Percentiles rank a stretch among this genome's conserved stretches.
phyloP scores from a whole-genome alignment of 2,113 vertebrate genomes.

The Haemorhous mexicanus region DNA sequence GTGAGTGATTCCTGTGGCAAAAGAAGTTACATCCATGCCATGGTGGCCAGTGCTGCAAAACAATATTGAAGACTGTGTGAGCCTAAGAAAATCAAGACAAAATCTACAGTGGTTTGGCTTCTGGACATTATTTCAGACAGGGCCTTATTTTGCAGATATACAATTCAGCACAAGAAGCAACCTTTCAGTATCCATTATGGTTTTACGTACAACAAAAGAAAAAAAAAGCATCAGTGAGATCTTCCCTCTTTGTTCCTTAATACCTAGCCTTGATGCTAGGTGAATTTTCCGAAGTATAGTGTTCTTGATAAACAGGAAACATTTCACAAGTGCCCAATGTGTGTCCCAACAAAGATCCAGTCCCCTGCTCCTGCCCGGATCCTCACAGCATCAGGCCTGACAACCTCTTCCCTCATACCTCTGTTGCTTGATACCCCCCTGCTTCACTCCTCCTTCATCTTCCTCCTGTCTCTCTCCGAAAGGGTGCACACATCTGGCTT shows the following conservation, averaged over 20 bases:
- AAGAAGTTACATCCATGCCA: not conserved
- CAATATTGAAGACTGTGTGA: not conserved
- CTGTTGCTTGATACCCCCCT: not conserved
- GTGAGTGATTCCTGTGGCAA: not conserved
- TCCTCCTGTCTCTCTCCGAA: not conserved
- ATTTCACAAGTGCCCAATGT: not conserved
- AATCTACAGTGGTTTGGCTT: conserved; percentile 3
- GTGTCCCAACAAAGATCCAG: not conserved
- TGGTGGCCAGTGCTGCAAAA: not conserved
- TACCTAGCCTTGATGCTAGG: not conserved
- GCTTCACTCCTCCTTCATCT: not conserved
- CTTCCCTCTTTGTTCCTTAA: not conserved
- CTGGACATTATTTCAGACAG: not conserved
- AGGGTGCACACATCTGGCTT: conserved; percentile 34
- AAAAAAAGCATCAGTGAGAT: not conserved
- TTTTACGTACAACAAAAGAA: not conserved
- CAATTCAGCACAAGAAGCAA: not conserved
- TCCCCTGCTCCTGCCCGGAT: not conserved
- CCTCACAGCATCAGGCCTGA: not conserved
- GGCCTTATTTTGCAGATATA: not conserved
- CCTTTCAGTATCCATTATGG: not conserved
- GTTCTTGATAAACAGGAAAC: not conserved
- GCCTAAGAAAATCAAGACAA: not conserved
- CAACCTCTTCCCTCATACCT: not conserved
- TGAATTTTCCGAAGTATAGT: not conserved